Evolutionary conservation across 2,888 invertebrate genomes (phyloP).

Genomic region (Calliphora vomitoria): DNA sequence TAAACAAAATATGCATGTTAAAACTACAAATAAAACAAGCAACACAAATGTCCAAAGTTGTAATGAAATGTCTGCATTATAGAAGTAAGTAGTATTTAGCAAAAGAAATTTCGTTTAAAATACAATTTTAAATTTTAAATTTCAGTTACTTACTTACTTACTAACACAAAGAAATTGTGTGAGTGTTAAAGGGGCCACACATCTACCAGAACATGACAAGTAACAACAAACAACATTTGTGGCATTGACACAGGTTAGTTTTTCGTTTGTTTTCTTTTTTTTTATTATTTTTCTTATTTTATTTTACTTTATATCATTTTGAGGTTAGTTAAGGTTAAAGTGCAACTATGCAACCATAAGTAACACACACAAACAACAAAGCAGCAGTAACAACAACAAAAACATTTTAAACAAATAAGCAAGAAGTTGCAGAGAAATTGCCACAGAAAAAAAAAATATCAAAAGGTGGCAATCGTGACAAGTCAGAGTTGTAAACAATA

Average conservation of each 20-base stretch:
- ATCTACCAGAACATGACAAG: constrained; percentile 40
- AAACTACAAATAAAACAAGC: not conserved
- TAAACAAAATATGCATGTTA: constrained; percentile 5
- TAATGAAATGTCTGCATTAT: not conserved
- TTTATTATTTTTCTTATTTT: constrained; percentile 14
- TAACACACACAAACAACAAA: not conserved
- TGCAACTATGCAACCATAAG: constrained; percentile 64
- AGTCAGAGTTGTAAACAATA: constrained; percentile 60
- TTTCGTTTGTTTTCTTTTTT: constrained; percentile 18
- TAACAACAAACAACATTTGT: constrained; percentile 59
- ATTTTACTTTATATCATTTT: not conserved
- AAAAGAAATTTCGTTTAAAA: constrained; percentile 2
- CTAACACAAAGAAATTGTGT: constrained; percentile 15
- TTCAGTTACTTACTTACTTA: too few species aligned
- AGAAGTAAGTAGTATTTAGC: not conserved
- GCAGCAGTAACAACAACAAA: not conserved
- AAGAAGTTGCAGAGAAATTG: constrained; percentile 34
- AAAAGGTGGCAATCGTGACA: constrained; percentile 58
- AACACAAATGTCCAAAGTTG: constrained; percentile 14
- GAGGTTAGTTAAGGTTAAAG: constrained; percentile 71
- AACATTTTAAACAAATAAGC: constrained; percentile 29
- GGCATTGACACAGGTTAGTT: constrained; percentile 74
- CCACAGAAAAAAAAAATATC: constrained; percentile 4
- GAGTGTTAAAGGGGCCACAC: constrained; percentile 36
- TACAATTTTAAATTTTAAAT: not conserved